phyloP scores from a whole-genome alignment of 2,797 vertebrate genomes.

The Acropternis orthonyx region DNA sequence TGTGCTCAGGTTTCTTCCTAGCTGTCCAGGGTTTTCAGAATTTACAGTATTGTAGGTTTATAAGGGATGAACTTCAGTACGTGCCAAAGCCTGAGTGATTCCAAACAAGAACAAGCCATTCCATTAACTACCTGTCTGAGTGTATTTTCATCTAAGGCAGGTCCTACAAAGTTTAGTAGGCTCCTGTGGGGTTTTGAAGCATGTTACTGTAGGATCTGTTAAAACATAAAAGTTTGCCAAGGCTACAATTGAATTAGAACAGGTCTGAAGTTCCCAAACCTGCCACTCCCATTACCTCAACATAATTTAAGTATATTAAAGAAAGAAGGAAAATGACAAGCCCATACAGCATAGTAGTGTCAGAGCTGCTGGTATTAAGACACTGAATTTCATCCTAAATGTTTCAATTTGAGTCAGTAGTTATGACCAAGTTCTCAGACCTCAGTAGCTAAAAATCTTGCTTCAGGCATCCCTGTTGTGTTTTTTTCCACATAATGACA shows the following conservation, averaged over 20 bases:
- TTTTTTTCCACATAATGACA: constrained; percentile 40
- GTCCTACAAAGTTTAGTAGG: neutral
- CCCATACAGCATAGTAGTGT: neutral
- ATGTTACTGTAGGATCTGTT: neutral
- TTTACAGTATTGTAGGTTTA: neutral
- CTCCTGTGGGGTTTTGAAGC: neutral
- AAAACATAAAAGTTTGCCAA: constrained; percentile 19
- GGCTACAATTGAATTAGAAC: constrained; percentile 10
- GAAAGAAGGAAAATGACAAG: neutral
- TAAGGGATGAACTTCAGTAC: neutral
- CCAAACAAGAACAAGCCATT: neutral
- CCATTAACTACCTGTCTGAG: neutral
- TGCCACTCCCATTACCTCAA: constrained; percentile 32
- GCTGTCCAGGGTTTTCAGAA: neutral
- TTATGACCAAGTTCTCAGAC: constrained; percentile 25
- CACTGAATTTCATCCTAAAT: neutral
- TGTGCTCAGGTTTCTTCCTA: neutral
- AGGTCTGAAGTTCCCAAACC: neutral
- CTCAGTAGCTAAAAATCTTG: constrained; percentile 44
- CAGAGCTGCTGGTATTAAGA: neutral
- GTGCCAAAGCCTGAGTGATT: neutral
- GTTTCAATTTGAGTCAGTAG: constrained; percentile 4
- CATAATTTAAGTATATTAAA: neutral
- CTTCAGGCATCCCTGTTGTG: constrained; percentile 21
- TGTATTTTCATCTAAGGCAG: neutral